These are phyloP conservation scores for Ichneumoninae sp. DNA, from an alignment of 2,888 invertebrate genomes.

Conservation along the genomic window DNA sequence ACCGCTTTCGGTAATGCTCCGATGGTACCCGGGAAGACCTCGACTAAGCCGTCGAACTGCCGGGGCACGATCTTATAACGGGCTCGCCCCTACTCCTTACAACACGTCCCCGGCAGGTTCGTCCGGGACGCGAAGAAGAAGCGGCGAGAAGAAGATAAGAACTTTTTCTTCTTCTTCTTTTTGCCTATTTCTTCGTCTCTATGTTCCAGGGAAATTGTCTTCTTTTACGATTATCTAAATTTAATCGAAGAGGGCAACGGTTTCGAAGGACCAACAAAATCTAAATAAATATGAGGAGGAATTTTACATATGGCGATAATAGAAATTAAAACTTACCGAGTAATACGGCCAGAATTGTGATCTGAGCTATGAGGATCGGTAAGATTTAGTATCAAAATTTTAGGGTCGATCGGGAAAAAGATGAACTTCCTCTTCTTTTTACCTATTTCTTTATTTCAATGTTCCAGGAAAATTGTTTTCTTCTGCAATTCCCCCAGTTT, in stretches of 20 bases:
- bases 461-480: neutral
- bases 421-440: slow-evolving; percentile 47
- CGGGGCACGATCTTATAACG: slow-evolving; percentile 85
- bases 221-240: neutral
- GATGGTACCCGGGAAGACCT: slow-evolving; percentile 71
- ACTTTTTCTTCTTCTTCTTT: slow-evolving; percentile 49
- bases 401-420: slow-evolving; percentile 58
- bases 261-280: too few relatives aligned
- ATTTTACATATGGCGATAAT: too few relatives aligned
- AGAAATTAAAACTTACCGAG: too few relatives aligned
- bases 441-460: slow-evolving; percentile 30
- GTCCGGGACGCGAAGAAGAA: slow-evolving; percentile 49
- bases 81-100: slow-evolving; percentile 85
- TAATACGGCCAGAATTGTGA: too few relatives aligned
- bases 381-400: too few relatives aligned
- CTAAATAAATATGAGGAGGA: too few relatives aligned
- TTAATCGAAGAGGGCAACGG: too few relatives aligned
- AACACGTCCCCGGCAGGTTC: slow-evolving; percentile 69
- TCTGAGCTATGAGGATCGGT: too few relatives aligned
- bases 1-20: slow-evolving; percentile 51
- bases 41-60: slow-evolving; percentile 86
- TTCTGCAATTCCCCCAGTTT: neutral
- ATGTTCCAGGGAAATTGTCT: neutral
- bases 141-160: neutral
- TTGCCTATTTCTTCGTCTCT: slow-evolving; percentile 41